These are phyloP conservation scores for Limnephilus marmoratus DNA, from an alignment of 2,888 invertebrate genomes.

Conservation along the genomic window DNA sequence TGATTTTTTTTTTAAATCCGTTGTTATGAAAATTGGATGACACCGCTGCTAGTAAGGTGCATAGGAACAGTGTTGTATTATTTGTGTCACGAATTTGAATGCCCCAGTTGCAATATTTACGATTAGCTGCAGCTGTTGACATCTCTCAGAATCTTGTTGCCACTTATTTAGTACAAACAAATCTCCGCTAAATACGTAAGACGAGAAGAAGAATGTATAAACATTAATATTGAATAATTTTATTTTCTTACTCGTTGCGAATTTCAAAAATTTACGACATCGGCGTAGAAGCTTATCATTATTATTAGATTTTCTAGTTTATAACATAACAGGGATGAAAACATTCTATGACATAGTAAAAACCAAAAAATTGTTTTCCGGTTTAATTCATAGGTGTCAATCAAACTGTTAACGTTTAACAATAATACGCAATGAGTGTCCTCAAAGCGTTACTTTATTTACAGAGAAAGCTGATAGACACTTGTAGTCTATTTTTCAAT, in stretches of 20 bases:
- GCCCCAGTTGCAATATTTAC: conserved; percentile 16
- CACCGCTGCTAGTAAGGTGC: no score
- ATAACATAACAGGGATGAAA: neutral
- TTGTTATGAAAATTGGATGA: neutral
- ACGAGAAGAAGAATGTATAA: neutral
- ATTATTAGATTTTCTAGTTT: no score
- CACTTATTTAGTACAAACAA: neutral
- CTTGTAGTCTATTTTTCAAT: no score
- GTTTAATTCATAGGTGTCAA: no score
- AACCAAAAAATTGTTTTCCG: no score
- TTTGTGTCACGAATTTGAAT: neutral
- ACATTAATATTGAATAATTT: neutral
- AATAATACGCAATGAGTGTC: no score
- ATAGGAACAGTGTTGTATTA: neutral
- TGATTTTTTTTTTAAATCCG: neutral
- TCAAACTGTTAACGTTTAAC: no score
- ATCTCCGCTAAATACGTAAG: neutral
- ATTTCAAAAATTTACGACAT: neutral
- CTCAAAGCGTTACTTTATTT: no score
- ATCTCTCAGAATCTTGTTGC: neutral
- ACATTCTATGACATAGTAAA: neutral
- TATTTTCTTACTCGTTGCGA: neutral
- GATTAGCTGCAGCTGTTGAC: conserved; percentile 31
- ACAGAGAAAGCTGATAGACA: no score
- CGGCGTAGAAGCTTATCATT: neutral